Evolutionary conservation across 2,888 invertebrate genomes (phyloP).

Genomic region (Spialia ferax): DNA sequence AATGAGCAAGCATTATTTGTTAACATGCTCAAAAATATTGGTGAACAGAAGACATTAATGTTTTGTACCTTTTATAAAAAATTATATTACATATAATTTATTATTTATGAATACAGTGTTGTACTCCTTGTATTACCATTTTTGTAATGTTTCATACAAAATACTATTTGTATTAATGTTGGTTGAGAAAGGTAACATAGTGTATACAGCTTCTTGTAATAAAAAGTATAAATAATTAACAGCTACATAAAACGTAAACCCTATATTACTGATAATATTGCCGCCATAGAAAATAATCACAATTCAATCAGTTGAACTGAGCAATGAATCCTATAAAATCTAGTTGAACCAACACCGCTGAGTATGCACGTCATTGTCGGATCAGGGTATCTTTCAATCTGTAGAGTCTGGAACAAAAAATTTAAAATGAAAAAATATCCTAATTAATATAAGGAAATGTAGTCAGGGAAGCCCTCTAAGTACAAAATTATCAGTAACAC

Average conservation of each 20-base stretch:
- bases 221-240: slow-evolving; percentile 38
- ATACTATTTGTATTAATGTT: not conserved
- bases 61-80: slow-evolving; percentile 37
- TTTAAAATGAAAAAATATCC: not conserved
- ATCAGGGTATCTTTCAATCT: slow-evolving; percentile 42
- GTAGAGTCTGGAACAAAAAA: slow-evolving; percentile 47
- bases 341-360: slow-evolving; percentile 35
- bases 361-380: slow-evolving; percentile 23
- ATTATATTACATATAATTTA: slow-evolving; percentile 38
- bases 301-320: slow-evolving; percentile 37
- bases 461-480: too few relatives aligned
- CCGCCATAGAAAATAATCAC: slow-evolving; percentile 34
- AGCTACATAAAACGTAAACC: slow-evolving; percentile 28
- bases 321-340: slow-evolving; percentile 27
- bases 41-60: slow-evolving; percentile 10
- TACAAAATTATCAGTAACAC: too few relatives aligned
- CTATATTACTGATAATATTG: slow-evolving; percentile 34
- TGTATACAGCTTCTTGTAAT: slow-evolving; percentile 19
- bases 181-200: slow-evolving; percentile 11
- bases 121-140: slow-evolving; percentile 25
- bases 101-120: slow-evolving; percentile 29
- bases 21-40: slow-evolving; percentile 18
- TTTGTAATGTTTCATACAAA: slow-evolving; percentile 14
- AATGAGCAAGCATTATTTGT: slow-evolving; percentile 15
- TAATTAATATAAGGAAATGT: too few relatives aligned